Evolutionary conservation across 2,888 invertebrate species (phyloP).

Genomic region (Platycnemis pennipes): DNA sequence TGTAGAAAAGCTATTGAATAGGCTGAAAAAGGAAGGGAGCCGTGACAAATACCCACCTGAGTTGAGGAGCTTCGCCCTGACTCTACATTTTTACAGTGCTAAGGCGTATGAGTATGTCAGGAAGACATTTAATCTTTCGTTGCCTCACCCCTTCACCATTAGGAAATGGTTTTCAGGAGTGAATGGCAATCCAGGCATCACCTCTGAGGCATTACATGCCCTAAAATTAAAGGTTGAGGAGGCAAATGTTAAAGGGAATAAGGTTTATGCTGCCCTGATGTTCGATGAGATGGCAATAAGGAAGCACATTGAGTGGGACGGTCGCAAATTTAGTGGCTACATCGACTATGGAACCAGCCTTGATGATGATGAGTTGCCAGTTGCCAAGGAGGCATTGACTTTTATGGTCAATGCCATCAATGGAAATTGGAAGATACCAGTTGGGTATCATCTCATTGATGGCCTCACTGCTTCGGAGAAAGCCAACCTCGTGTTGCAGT

Average conservation of each 20-base stretch:
- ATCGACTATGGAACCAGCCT: conserved; percentile 73
- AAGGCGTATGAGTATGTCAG: conserved; percentile 68
- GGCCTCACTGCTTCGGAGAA: background rate
- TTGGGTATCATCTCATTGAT: background rate
- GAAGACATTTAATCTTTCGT: conserved; percentile 62
- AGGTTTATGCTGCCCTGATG: conserved; percentile 73
- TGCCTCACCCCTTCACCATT: conserved; percentile 67
- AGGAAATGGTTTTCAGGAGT: conserved; percentile 63
- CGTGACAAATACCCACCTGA: conserved; percentile 15
- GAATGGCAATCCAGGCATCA: conserved; percentile 68
- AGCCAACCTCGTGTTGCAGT: background rate
- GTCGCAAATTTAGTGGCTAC: conserved; percentile 71
- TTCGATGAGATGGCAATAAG: conserved; percentile 75
- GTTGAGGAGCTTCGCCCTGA: conserved; percentile 60
- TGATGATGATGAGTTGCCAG: conserved; percentile 72
- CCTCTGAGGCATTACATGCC: conserved; percentile 54
- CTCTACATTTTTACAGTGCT: conserved; percentile 68
- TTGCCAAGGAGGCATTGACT: too few species aligned
- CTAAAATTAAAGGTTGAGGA: conserved; percentile 70
- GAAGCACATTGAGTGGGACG: conserved; percentile 72
- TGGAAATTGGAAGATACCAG: conserved; percentile 13
- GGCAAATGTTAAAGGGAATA: conserved; percentile 67
- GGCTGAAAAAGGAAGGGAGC: background rate
- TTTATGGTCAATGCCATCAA: too few species aligned
- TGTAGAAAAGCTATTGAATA: background rate